Base-by-base conservation (phyloP, 2,888 invertebrate genomes). In the Entomobrya multifasciata region DNA sequence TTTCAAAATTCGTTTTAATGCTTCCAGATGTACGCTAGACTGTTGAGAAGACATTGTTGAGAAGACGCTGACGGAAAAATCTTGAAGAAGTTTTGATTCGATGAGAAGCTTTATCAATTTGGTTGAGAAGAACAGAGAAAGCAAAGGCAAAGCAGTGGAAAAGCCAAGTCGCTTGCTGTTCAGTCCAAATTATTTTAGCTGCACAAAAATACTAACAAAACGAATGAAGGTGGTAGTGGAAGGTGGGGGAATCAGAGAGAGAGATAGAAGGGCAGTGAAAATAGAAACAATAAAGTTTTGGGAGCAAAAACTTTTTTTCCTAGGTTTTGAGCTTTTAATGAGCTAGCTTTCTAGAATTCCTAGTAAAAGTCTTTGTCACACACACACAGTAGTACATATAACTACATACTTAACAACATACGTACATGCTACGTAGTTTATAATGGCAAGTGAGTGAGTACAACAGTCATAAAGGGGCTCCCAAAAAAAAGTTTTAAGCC, bases 211-310 rank as follows among this genome's bases (percentile, higher is more conserved):
- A 36, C 36, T 8, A 36, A 36, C 36, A 36, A 36, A n/a, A n/a
- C n/a, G n/a, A n/a, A n/a, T n/a, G n/a, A n/a, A n/a, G n/a, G n/a
- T n/a, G n/a, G n/a, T n/a, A n/a, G n/a, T n/a, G n/a, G n/a, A n/a
- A n/a, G n/a, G n/a, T n/a, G n/a, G n/a, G 5, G 36, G 8, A 36
- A 36, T 36, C 8, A 36, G 4, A 36, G 41, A 57, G 1, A 77
- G 55, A 60, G 36, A 52, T 0, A 76, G 36, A 57, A 20, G 11
- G 11, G 27, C 4, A 55, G 22, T 47, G 10, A 20, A 70, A 70
- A 70, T 44, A 20, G 70, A 70, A 70, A 70, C 70, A 70, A 70
- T 70, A 70, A 70, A 70, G 70, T 70, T 70, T 20, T 70, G 20
- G 25, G 70, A 67, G 70, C 17, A 67, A 15, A 70, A 70, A 47